phyloP scores from a whole-genome alignment of 2,113 vertebrate genomes.

The Dasyurus viverrinus region DNA sequence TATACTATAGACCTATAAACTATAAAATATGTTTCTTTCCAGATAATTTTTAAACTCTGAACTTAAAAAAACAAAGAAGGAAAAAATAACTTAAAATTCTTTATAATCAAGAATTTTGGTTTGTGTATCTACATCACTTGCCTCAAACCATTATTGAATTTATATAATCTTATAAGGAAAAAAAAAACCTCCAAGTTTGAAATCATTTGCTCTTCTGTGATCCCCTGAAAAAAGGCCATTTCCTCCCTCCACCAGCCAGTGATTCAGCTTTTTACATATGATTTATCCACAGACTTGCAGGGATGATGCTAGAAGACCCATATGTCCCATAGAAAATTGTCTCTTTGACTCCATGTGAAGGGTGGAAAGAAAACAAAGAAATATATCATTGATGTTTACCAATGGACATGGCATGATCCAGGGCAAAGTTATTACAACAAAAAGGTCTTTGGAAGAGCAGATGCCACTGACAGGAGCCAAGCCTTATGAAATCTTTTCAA shows the following conservation, averaged over 20 bases:
- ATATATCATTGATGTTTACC: neutral
- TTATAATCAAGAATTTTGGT: conserved; percentile 32
- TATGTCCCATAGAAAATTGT: neutral
- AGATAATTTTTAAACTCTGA: conserved; percentile 90
- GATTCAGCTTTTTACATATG: neutral
- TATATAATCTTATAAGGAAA: conserved; percentile 53
- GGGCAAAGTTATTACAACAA: neutral
- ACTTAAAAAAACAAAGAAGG: conserved; percentile 86
- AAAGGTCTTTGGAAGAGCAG: neutral
- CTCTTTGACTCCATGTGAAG: neutral
- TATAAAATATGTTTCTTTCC: conserved; percentile 84
- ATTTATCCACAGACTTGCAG: neutral
- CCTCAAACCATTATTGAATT: neutral
- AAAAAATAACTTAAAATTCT: conserved; percentile 74
- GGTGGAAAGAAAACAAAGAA: neutral
- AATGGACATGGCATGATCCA: neutral
- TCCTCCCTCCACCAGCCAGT: no score
- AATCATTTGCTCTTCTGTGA: neutral
- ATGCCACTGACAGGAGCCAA: neutral
- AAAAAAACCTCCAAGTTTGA: neutral
- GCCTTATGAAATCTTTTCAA: conserved; percentile 24
- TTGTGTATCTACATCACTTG: conserved; percentile 40
- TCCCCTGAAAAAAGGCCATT: neutral
- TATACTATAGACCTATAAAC: no score
- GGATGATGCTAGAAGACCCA: neutral